Evolutionary conservation across 1,140 invertebrate genomes (phyloP).

Genomic region (Drosophila teissieri): DNA sequence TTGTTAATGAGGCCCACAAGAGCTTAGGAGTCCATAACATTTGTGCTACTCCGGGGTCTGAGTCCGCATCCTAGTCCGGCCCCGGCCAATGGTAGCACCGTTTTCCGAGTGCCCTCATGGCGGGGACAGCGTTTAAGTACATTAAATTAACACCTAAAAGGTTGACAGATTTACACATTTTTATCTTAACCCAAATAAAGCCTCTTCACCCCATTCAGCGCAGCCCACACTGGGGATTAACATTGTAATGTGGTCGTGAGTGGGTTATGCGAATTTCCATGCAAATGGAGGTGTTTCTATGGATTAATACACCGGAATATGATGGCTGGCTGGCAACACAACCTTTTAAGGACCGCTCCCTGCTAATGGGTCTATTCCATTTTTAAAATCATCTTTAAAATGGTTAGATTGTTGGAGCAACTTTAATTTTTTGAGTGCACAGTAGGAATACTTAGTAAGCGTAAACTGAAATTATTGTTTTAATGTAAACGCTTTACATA

Average conservation of each 20-base stretch:
- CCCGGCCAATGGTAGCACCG: neutral
- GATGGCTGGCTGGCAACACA: neutral
- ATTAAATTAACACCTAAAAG: conserved; percentile 66
- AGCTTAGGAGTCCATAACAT: conserved; percentile 59
- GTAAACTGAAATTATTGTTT: neutral
- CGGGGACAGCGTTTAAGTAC: conserved; percentile 40
- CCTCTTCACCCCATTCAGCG: conserved; percentile 25
- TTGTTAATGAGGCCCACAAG: conserved; percentile 61
- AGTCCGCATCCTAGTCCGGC: neutral
- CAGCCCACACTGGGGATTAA: conserved; percentile 45
- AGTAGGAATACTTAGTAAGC: neutral
- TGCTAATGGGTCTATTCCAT: neutral
- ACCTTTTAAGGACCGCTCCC: conserved; percentile 1
- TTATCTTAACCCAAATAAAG: conserved; percentile 50
- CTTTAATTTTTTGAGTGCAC: too few species aligned
- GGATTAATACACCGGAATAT: conserved; percentile 23
- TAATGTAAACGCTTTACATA: neutral
- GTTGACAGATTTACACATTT: conserved; percentile 63
- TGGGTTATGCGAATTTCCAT: conserved; percentile 34
- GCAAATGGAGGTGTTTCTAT: conserved; percentile 48
- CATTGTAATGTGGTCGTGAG: conserved; percentile 50
- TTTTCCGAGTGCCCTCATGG: conserved; percentile 22
- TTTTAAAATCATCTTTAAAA: neutral
- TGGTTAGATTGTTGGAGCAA: too few species aligned
- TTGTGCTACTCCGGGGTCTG: conserved; percentile 23